Conservation (phyloP, 2,113 vertebrate species). For the Anarrhichthys ocellatus region DNA sequence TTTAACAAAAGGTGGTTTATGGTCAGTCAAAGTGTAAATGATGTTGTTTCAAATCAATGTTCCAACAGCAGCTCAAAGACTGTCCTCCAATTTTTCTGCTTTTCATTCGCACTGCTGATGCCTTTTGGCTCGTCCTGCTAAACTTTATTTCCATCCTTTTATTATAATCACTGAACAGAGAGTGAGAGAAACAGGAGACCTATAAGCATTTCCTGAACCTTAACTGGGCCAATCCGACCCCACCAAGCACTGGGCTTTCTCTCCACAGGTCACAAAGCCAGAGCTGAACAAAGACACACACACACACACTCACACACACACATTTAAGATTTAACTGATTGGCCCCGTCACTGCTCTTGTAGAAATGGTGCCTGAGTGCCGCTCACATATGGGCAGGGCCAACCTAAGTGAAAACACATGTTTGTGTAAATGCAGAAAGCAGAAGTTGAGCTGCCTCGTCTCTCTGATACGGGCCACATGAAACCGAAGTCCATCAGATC, state of each 20-base stretch:
- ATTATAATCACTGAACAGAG: slow-evolving; percentile 44
- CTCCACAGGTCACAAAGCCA: slow-evolving; percentile 50
- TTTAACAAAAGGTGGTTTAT: slow-evolving; percentile 2
- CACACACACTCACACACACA: slow-evolving; percentile 30
- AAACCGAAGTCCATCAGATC: slow-evolving; percentile 58
- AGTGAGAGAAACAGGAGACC: slow-evolving; percentile 35
- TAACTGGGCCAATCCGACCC: slow-evolving; percentile 19
- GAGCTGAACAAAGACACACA: slow-evolving; percentile 34
- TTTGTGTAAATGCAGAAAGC: slow-evolving; percentile 64
- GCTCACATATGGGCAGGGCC: slow-evolving; percentile 61
- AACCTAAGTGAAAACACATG: slow-evolving; percentile 81
- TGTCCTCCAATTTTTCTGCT: slow-evolving; percentile 11
- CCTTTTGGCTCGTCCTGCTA: slow-evolving; percentile 35
- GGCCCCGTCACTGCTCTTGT: slow-evolving; percentile 61
- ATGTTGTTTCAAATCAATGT: slow-evolving; percentile 3
- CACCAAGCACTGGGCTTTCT: slow-evolving; percentile 50
- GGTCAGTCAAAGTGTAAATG: slow-evolving; percentile 8
- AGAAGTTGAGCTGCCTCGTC: slow-evolving; percentile 47
- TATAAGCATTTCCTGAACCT: slow-evolving; percentile 51
- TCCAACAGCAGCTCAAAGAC: slow-evolving; percentile 2
- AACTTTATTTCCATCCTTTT: slow-evolving; percentile 34
- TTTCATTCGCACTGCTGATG: not conserved
- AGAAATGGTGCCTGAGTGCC: slow-evolving; percentile 59
- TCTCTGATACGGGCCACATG: slow-evolving; percentile 45
- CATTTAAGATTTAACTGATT: slow-evolving; percentile 54